Conservation (phyloP, 1,140 invertebrate species). For the Drosophila yakuba region DNA sequence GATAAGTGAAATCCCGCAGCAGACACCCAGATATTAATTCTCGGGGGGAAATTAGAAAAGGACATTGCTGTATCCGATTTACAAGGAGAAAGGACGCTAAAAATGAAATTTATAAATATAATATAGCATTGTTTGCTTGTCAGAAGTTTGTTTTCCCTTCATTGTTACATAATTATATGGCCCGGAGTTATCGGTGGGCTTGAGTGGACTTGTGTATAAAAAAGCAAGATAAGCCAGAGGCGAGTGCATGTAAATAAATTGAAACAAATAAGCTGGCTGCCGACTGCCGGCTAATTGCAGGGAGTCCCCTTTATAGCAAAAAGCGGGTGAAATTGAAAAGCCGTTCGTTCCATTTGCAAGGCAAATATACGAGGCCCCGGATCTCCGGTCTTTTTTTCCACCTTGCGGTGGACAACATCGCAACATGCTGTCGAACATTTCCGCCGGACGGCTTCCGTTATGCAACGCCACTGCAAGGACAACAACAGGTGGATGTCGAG, state of each 20-base stretch:
- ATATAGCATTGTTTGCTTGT: constrained; percentile 32
- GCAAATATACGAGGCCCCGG: constrained; percentile 40
- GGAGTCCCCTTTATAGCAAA: constrained; percentile 3
- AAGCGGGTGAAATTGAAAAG: constrained; percentile 55
- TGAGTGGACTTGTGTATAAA: constrained; percentile 73
- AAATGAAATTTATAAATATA: constrained; percentile 82
- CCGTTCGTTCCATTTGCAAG: constrained; percentile 59
- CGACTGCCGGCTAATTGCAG: constrained; percentile 70
- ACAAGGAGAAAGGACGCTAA: constrained; percentile 64
- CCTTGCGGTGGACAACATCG: constrained; percentile 42
- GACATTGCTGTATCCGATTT: constrained; percentile 79
- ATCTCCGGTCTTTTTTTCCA: constrained; percentile 16
- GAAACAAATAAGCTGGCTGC: constrained; percentile 71
- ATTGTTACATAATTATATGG: constrained; percentile 59
- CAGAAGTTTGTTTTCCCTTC: constrained; percentile 38
- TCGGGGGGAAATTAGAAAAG: constrained; percentile 75
- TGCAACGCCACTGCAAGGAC: constrained; percentile 61
- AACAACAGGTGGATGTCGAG: constrained; percentile 68
- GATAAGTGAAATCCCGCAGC: constrained; percentile 30
- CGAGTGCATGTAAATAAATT: constrained; percentile 68
- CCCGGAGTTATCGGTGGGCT: constrained; percentile 37
- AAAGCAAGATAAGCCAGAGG: constrained; percentile 69
- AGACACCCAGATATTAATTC: constrained; percentile 51
- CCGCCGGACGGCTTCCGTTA: constrained; percentile 67
- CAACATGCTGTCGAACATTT: constrained; percentile 84